phyloP scores from a whole-genome alignment of 1,140 invertebrate genomes.

The Lasioglossum albipes region DNA sequence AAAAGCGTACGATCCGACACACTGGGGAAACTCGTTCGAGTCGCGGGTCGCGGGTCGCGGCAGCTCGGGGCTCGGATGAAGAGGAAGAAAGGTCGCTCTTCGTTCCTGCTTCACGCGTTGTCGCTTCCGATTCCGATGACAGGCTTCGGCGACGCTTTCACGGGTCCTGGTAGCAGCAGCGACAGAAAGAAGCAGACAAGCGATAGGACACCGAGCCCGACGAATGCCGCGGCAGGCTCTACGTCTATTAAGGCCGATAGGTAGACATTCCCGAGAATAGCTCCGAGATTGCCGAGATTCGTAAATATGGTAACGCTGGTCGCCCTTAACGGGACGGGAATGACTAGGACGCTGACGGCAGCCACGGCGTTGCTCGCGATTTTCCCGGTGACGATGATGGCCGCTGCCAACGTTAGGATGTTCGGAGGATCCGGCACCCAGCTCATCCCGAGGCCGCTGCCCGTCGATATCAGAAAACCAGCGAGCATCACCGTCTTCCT shows the following conservation, averaged over 20 bases:
- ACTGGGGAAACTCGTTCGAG: too few relatives aligned
- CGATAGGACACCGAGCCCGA: constrained; percentile 69
- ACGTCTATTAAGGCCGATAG: constrained; percentile 70
- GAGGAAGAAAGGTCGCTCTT: too few relatives aligned
- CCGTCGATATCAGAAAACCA: constrained; percentile 66
- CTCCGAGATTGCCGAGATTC: constrained; percentile 72
- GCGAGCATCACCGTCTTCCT: constrained; percentile 68
- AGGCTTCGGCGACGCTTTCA: too few relatives aligned
- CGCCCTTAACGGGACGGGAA: constrained; percentile 72
- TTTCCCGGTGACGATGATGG: constrained; percentile 72
- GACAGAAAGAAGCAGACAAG: constrained; percentile 21
- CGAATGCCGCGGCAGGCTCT: constrained; percentile 67
- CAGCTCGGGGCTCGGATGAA: too few relatives aligned
- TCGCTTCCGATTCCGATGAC: too few relatives aligned
- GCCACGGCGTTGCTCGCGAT: constrained; percentile 69
- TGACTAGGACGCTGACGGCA: constrained; percentile 68
- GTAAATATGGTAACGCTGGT: constrained; percentile 67
- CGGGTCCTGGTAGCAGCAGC: too few relatives aligned
- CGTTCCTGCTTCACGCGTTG: too few relatives aligned
- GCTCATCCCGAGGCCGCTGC: constrained; percentile 73
- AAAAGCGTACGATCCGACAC: too few relatives aligned
- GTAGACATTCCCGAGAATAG: constrained; percentile 71
- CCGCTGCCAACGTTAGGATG: constrained; percentile 69
- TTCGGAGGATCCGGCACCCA: constrained; percentile 73
- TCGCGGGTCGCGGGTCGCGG: too few relatives aligned